Percentiles rank a stretch among this genome's conserved stretches.
Conservation (phyloP, 2,113 vertebrate genomes). For the Hystrix cristata region DNA sequence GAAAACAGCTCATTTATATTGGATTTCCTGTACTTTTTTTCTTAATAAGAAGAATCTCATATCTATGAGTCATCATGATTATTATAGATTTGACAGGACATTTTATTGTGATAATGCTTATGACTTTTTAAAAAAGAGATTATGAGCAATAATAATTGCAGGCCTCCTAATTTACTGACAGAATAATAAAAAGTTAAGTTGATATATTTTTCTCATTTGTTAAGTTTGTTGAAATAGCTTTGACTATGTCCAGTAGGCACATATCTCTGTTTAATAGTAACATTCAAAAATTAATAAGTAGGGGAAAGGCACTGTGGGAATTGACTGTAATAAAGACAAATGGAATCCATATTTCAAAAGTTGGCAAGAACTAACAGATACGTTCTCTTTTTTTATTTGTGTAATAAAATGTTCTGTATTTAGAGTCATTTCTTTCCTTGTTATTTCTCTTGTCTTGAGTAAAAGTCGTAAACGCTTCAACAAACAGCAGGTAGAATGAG, state of each 20-base stretch:
- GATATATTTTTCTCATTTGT: slow-evolving; percentile 69
- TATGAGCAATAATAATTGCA: slow-evolving; percentile 53
- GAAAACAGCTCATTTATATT: slow-evolving; percentile 85
- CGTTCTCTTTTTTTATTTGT: slow-evolving; percentile 79
- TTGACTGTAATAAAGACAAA: slow-evolving; percentile 82
- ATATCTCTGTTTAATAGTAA: slow-evolving; percentile 79
- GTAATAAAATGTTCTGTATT: slow-evolving; percentile 80
- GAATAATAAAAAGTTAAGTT: slow-evolving; percentile 66
- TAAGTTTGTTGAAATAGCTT: slow-evolving; percentile 68
- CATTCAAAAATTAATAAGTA: slow-evolving; percentile 82
- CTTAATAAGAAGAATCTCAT: slow-evolving; percentile 81
- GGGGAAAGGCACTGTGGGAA: slow-evolving; percentile 74
- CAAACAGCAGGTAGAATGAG: slow-evolving; percentile 72
- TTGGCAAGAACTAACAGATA: slow-evolving; percentile 83
- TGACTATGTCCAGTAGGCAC: slow-evolving; percentile 80
- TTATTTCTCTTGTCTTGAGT: slow-evolving; percentile 74
- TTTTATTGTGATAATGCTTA: slow-evolving; percentile 55
- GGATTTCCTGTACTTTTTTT: slow-evolving; percentile 81
- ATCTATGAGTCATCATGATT: slow-evolving; percentile 80
- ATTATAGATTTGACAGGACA: slow-evolving; percentile 68
- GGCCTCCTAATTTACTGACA: slow-evolving; percentile 68
- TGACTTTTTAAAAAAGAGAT: slow-evolving; percentile 32
- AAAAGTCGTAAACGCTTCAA: slow-evolving; percentile 80
- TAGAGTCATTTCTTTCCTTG: slow-evolving; percentile 65
- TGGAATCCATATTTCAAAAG: slow-evolving; percentile 86